Conservation (phyloP, 2,113 vertebrate species). For the Mellivora capensis region DNA sequence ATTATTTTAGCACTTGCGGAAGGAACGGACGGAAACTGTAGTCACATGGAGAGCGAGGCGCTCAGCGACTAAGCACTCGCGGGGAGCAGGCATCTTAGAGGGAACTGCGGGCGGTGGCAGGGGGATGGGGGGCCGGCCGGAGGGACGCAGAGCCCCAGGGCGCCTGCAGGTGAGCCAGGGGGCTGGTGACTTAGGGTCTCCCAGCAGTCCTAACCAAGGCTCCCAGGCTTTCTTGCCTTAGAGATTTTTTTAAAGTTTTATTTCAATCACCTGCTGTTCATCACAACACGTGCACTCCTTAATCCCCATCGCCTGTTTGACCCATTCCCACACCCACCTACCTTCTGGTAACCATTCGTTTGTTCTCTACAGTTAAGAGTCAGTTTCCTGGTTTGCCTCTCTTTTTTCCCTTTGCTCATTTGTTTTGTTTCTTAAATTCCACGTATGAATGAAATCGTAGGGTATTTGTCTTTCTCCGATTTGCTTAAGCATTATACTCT, state of each 20-base stretch:
- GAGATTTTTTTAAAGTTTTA: not conserved
- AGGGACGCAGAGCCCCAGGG: not conserved
- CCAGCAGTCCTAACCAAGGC: not conserved
- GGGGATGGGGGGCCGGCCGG: not conserved
- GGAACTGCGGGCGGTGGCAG: conserved; percentile 55
- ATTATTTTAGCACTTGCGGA: conserved; percentile 85
- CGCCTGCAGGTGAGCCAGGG: not conserved
- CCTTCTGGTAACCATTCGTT: not conserved
- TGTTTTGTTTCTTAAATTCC: not conserved
- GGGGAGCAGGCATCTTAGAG: conserved; percentile 47
- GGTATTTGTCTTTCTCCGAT: not conserved
- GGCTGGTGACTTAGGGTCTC: not conserved
- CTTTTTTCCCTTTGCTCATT: not conserved
- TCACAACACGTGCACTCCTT: not conserved
- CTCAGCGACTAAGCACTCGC: conserved; percentile 72
- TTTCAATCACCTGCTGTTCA: not conserved
- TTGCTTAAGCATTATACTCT: not conserved
- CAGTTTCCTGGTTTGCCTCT: not conserved
- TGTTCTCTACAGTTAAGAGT: not conserved
- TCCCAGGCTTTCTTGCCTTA: not conserved
- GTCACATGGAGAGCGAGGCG: conserved; percentile 85
- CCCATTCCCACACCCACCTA: not conserved
- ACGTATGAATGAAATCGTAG: not conserved
- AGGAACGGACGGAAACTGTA: conserved; percentile 86
- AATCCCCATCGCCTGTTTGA: not conserved